These are phyloP conservation scores for Patella ulyssiponensis DNA, from an alignment of 2,888 invertebrate species.

Conservation along the genomic window DNA sequence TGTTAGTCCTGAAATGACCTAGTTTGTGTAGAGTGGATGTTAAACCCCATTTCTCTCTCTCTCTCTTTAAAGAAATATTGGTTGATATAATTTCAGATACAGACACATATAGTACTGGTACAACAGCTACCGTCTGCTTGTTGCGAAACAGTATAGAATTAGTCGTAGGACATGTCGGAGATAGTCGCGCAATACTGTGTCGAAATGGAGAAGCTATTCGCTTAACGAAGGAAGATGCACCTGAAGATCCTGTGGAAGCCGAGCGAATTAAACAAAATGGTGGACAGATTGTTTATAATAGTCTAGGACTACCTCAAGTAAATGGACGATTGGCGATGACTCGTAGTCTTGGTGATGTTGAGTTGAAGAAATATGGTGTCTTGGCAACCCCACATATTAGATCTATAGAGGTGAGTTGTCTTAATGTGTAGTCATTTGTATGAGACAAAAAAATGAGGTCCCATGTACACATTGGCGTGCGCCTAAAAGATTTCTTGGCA, in stretches of 20 bases:
- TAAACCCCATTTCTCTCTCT: background rate
- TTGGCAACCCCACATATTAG: slow-evolving; percentile 72
- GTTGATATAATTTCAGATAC: slow-evolving; percentile 38
- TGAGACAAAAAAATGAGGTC: no score
- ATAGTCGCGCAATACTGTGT: slow-evolving; percentile 74
- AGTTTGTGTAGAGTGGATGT: no score
- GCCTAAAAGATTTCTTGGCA: no score
- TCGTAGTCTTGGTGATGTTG: slow-evolving; percentile 74
- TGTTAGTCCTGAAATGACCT: no score
- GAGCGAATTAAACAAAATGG: slow-evolving; percentile 71
- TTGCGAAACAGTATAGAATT: slow-evolving; percentile 73
- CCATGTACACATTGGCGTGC: no score
- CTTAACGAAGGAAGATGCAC: slow-evolving; percentile 74
- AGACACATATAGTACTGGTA: slow-evolving; percentile 69
- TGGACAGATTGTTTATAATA: slow-evolving; percentile 70
- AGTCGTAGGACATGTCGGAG: slow-evolving; percentile 74
- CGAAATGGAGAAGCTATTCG: slow-evolving; percentile 72
- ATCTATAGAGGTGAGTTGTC: slow-evolving; percentile 66
- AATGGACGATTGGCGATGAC: slow-evolving; percentile 75
- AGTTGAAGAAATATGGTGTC: slow-evolving; percentile 74
- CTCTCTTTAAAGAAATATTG: background rate
- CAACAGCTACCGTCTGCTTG: slow-evolving; percentile 75
- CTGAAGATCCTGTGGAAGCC: slow-evolving; percentile 72
- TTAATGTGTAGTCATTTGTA: background rate
- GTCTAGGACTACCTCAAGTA: slow-evolving; percentile 71